These are phyloP conservation scores for Xestia sexstrigata DNA, from an alignment of 2,888 invertebrate genomes.

Conservation along the genomic window DNA sequence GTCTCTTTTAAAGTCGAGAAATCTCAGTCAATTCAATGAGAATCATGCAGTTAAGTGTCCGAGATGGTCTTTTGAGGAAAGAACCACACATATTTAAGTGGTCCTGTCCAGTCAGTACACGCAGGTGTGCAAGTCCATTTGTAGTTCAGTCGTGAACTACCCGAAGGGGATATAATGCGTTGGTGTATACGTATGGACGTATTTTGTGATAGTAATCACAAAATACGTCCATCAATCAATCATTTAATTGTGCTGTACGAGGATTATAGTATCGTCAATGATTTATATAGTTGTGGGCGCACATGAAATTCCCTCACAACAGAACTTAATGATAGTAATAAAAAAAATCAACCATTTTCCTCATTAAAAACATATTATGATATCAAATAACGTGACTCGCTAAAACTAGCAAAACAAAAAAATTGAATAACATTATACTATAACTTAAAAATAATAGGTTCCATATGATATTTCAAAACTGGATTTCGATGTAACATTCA, in stretches of 20 bases:
- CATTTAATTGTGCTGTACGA: neutral
- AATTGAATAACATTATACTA: neutral
- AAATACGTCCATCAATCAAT: too few relatives aligned
- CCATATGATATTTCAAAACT: constrained; percentile 42
- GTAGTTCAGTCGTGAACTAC: neutral
- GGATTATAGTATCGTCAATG: neutral
- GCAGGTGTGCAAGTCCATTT: neutral
- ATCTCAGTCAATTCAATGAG: neutral
- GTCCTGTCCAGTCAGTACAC: neutral
- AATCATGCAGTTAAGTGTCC: too few relatives aligned
- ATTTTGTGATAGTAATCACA: neutral
- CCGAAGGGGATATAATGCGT: neutral
- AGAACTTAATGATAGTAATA: constrained; percentile 12
- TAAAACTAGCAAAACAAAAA: constrained; percentile 1
- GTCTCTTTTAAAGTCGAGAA: neutral
- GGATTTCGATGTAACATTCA: constrained; percentile 29
- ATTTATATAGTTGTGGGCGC: neutral
- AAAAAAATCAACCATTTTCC: constrained; percentile 17
- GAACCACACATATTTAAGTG: neutral
- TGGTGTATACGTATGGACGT: neutral
- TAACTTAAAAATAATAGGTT: constrained; percentile 14
- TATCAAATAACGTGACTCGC: constrained; percentile 17
- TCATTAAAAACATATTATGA: constrained; percentile 25
- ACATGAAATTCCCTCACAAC: neutral
- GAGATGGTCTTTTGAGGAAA: neutral